A percentile compares a stretch with the other conserved stretches of the same genome.
These are phyloP conservation scores for Bos indicus DNA, from an alignment of 2,113 vertebrate genomes.

Conservation along the genomic window DNA sequence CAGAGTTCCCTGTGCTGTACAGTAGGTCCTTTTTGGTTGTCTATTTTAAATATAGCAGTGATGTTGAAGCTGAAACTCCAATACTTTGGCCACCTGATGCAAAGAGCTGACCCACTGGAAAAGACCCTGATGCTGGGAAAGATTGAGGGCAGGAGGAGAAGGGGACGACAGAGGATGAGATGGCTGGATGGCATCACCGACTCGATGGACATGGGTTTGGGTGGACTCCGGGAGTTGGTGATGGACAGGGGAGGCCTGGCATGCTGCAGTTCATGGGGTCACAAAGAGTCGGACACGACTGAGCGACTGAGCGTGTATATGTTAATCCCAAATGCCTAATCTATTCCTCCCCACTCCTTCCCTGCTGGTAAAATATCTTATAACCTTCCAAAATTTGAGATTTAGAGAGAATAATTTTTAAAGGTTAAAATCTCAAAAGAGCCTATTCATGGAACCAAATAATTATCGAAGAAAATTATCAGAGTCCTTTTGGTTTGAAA, in stretches of 20 bases:
- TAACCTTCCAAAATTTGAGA: not conserved
- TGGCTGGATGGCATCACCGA: no score
- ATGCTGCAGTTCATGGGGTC: not conserved
- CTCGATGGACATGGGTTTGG: no score
- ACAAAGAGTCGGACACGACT: not conserved
- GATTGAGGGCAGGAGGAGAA: no score
- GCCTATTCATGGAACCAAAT: not conserved
- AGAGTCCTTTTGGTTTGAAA: conserved; percentile 26
- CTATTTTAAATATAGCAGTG: not conserved
- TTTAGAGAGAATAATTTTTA: conserved; percentile 3
- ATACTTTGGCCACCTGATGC: not conserved
- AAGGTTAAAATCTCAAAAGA: conserved; percentile 15
- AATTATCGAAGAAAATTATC: conserved; percentile 36
- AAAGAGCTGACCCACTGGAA: not conserved
- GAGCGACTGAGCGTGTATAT: not conserved
- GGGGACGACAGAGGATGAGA: no score
- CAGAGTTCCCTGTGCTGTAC: not conserved
- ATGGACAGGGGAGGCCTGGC: not conserved
- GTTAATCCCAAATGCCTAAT: not conserved
- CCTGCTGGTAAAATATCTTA: not conserved
- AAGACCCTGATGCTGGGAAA: not conserved
- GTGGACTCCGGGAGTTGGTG: not conserved
- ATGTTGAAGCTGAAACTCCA: not conserved
- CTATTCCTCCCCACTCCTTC: not conserved
- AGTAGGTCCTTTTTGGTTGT: not conserved